Percentiles rank a stretch among this genome's conserved stretches.
Conservation (phyloP, 2,797 vertebrate genomes). For the Tinamus major region DNA sequence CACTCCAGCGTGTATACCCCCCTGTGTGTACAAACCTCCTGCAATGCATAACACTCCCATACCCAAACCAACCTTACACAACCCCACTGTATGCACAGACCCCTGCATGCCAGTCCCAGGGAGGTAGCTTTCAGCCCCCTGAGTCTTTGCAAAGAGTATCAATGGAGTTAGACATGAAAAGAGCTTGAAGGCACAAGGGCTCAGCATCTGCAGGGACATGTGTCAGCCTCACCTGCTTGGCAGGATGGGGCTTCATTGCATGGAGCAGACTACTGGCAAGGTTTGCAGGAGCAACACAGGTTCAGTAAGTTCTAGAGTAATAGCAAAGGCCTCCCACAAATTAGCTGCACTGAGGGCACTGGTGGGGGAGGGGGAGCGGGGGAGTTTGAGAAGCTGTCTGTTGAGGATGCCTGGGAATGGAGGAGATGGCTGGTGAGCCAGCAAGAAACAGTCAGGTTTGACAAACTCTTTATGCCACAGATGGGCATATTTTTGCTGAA, state of each 20-base stretch:
- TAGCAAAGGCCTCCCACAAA: neutral
- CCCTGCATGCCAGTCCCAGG: neutral
- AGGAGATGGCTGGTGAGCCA: neutral
- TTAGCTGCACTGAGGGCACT: neutral
- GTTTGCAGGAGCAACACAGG: neutral
- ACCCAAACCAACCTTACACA: neutral
- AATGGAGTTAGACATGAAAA: neutral
- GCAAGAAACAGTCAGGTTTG: slow-evolving; percentile 29
- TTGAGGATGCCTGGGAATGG: neutral
- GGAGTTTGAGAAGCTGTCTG: neutral
- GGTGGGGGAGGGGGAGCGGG: neutral
- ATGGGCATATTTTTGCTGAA: slow-evolving; percentile 28
- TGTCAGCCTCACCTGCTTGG: neutral
- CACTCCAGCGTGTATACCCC: neutral
- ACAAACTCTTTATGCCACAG: slow-evolving; percentile 27
- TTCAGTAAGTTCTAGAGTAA: neutral
- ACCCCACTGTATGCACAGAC: neutral
- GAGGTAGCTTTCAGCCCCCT: neutral
- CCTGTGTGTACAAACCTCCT: neutral
- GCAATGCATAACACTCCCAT: neutral
- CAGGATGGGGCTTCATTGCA: neutral
- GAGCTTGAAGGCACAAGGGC: neutral
- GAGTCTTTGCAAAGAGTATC: neutral
- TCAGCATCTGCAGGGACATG: neutral
- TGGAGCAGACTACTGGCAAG: neutral